A percentile compares a stretch with the other conserved stretches of the same genome.
These are phyloP conservation scores for Drosophila quinaria DNA, from an alignment of 2,888 invertebrate species.

Conservation along the genomic window DNA sequence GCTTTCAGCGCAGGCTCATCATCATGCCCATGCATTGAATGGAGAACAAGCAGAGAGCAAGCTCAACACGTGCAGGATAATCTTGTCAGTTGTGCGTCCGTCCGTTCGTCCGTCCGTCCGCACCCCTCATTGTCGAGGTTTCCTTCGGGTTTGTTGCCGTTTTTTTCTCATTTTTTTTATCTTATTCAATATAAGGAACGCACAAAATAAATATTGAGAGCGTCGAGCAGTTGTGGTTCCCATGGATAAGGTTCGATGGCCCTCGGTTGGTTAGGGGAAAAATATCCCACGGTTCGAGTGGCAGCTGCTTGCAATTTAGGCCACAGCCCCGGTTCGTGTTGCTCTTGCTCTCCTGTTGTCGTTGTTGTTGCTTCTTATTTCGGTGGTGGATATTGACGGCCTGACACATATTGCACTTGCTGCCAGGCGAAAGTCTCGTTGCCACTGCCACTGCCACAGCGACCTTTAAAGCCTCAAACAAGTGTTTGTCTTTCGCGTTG, in stretches of 20 bases:
- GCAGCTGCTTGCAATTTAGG: conserved; percentile 85
- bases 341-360: conserved; percentile 33
- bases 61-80: too few relatives aligned
- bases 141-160: conserved; percentile 36
- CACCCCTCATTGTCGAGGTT: conserved; percentile 57
- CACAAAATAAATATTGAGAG: conserved; percentile 82
- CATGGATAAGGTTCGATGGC: conserved; percentile 81
- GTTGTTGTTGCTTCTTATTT: conserved; percentile 35
- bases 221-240: conserved; percentile 84
- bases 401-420: conserved; percentile 78
- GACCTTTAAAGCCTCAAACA: conserved; percentile 50
- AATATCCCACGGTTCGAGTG: conserved; percentile 84
- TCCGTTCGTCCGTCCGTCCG: conserved; percentile 14
- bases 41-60: background rate
- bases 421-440: conserved; percentile 57
- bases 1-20: conserved; percentile 65
- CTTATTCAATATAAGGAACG: conserved; percentile 74
- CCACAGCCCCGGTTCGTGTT: conserved; percentile 73
- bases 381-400: conserved; percentile 53
- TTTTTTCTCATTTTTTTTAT: conserved; percentile 37
- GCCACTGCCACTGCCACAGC: conserved; percentile 9
- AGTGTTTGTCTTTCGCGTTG: conserved; percentile 43
- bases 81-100: too few relatives aligned
- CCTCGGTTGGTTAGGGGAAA: conserved; percentile 74
- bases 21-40: conserved; percentile 1